Evolutionary conservation across 2,888 invertebrate species (phyloP).

Genomic region (Augochlorella aurata): DNA sequence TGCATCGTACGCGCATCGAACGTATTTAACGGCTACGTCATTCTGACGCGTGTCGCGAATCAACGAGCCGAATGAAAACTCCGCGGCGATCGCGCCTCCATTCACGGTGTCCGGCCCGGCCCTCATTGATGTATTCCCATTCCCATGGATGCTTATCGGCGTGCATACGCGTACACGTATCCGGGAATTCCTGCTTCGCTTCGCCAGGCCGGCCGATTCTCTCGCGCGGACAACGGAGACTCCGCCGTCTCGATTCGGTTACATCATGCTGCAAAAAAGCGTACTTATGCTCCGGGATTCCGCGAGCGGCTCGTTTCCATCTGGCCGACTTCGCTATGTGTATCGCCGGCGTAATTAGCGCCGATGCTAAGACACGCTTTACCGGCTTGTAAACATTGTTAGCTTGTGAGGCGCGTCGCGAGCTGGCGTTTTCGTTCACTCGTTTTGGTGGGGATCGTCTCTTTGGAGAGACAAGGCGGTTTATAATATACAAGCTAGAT

Average conservation of each 20-base stretch:
- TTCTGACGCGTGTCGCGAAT: conserved; percentile 58
- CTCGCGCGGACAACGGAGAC: not conserved
- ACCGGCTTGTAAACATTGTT: no score
- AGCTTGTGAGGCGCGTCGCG: no score
- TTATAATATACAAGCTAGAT: no score
- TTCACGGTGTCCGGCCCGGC: conserved; percentile 43
- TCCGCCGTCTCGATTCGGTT: not conserved
- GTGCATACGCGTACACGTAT: conserved; percentile 11
- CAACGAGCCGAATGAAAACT: conserved; percentile 53
- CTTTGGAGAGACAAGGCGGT: no score
- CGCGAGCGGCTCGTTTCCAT: not conserved
- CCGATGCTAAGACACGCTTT: no score
- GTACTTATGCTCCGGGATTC: not conserved
- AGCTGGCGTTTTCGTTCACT: no score
- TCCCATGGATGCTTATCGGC: conserved; percentile 48
- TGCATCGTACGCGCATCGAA: conserved; percentile 58
- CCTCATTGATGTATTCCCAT: conserved; percentile 58
- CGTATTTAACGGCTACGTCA: conserved; percentile 65
- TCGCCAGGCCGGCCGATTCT: not conserved
- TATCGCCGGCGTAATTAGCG: not conserved
- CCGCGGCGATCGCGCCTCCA: conserved; percentile 47
- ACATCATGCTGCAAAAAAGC: not conserved
- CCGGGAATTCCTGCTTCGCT: conserved; percentile 38
- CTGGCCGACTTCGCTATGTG: no score
- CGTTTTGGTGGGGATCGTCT: no score